Conservation (phyloP, 2,888 invertebrate species). For the Plagodis pulveraria region DNA sequence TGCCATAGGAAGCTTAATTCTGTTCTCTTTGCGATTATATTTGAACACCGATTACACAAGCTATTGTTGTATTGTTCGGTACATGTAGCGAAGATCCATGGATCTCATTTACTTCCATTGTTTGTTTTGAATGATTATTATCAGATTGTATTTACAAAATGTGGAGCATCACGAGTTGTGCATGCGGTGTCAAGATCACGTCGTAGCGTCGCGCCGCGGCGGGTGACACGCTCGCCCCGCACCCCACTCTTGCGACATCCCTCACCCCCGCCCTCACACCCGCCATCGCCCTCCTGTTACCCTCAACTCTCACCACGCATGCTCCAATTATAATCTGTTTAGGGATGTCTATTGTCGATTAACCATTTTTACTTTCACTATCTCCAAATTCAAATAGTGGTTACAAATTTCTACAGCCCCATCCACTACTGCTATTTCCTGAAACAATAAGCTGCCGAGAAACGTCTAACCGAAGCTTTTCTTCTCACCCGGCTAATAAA, state of each 20-base stretch:
- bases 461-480: slow-evolving; percentile 31
- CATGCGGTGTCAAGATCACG: slow-evolving; percentile 83
- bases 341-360: slow-evolving; percentile 82
- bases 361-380: slow-evolving; percentile 45
- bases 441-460: slow-evolving; percentile 22
- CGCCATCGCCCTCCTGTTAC: slow-evolving; percentile 53
- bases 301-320: slow-evolving; percentile 81
- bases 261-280: slow-evolving; percentile 46
- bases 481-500: slow-evolving; percentile 33
- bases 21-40: neutral
- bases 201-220: slow-evolving; percentile 66
- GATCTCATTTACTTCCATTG: slow-evolving; percentile 25
- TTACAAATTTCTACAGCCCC: slow-evolving; percentile 6
- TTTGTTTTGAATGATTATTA: slow-evolving; percentile 47
- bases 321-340: slow-evolving; percentile 85
- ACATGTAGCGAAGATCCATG: slow-evolving; percentile 14
- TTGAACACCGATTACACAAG: slow-evolving; percentile 5
- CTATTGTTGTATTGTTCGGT: slow-evolving; percentile 18
- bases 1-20: too few species aligned
- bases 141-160: slow-evolving; percentile 54
- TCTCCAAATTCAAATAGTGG: slow-evolving; percentile 16
- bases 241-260: slow-evolving; percentile 48
- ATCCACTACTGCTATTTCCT: slow-evolving; percentile 14
- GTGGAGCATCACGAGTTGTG: slow-evolving; percentile 68
- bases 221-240: slow-evolving; percentile 67